A percentile compares a stretch with the other conserved stretches of the same genome.
Conservation (phyloP, 1,140 invertebrate genomes). For the Gonatopus flavifemur region DNA sequence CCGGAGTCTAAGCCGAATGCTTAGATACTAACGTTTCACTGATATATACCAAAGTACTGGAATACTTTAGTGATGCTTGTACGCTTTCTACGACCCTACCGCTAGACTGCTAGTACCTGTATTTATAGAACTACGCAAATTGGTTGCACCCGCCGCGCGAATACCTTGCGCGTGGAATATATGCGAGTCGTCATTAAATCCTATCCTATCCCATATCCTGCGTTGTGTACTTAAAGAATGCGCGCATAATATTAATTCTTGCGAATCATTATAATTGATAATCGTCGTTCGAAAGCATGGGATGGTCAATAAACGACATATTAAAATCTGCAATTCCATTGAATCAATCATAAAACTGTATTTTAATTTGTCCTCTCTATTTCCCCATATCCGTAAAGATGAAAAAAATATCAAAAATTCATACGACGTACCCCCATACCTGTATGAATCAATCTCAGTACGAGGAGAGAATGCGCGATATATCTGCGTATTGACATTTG, state of each 20-base stretch:
- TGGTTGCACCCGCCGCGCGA: slow-evolving; percentile 27
- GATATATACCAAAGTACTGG: slow-evolving; percentile 21
- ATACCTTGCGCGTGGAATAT: slow-evolving; percentile 7
- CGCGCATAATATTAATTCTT: slow-evolving; percentile 2
- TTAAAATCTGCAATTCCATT: too few relatives aligned
- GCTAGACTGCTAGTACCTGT: slow-evolving; percentile 21
- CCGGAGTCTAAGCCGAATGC: slow-evolving; percentile 26
- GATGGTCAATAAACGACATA: too few relatives aligned
- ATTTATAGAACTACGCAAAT: slow-evolving; percentile 38
- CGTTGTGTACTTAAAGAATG: neutral
- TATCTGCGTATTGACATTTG: too few relatives aligned
- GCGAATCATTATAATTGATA: slow-evolving; percentile 27
- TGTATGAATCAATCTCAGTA: too few relatives aligned
- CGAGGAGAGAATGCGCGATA: too few relatives aligned
- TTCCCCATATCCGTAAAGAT: too few relatives aligned
- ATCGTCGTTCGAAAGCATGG: slow-evolving; percentile 7
- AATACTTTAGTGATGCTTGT: too few relatives aligned
- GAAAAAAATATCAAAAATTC: too few relatives aligned
- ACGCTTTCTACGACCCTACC: slow-evolving; percentile 7
- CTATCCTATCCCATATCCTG: too few relatives aligned
- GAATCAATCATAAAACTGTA: too few relatives aligned
- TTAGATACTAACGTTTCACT: slow-evolving; percentile 41
- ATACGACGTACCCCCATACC: too few relatives aligned
- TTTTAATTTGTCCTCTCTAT: too few relatives aligned
- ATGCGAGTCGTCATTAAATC: slow-evolving; percentile 20